A percentile compares a stretch with the other conserved stretches of the same genome.
Evolutionary conservation across 1,140 invertebrate species (phyloP).

Genomic region (Lepidostoma basale): DNA sequence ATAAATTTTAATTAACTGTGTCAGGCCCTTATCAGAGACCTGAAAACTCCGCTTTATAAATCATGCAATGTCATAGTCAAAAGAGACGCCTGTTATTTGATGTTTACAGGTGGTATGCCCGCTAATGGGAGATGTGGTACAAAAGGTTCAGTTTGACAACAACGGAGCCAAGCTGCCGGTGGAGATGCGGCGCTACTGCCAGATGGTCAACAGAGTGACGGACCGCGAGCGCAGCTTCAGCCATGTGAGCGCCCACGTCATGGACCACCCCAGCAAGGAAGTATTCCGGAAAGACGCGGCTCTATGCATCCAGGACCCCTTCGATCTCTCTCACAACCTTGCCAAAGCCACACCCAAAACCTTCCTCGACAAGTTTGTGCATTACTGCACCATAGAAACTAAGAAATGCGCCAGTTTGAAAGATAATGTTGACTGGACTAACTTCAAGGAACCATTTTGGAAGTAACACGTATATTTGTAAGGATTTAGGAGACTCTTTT

Average conservation of each 20-base stretch:
- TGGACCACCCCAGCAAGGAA: conserved; percentile 39
- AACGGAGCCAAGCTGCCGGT: conserved; percentile 45
- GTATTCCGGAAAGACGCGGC: conserved; percentile 46
- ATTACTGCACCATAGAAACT: conserved; percentile 39
- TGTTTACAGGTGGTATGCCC: conserved; percentile 52
- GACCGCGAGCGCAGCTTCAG: conserved; percentile 1
- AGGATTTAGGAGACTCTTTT: too few relatives aligned
- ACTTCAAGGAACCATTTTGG: conserved; percentile 10
- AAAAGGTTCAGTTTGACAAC: conserved; percentile 48
- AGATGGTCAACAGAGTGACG: conserved; percentile 42
- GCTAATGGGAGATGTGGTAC: conserved; percentile 48
- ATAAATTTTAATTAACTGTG: too few relatives aligned
- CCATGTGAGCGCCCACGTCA: not conserved
- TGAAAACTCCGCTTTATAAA: too few relatives aligned
- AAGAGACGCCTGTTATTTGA: not conserved
- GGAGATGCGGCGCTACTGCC: conserved; percentile 49
- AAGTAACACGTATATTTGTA: not conserved
- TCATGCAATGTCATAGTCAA: too few relatives aligned
- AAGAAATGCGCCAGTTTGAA: conserved; percentile 4
- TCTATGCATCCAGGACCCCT: conserved; percentile 58
- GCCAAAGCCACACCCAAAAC: conserved; percentile 48
- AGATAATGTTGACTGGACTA: not conserved
- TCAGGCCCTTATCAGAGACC: too few relatives aligned
- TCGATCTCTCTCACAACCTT: conserved; percentile 57
- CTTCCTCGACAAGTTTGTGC: conserved; percentile 47